Evolutionary conservation across 2,888 invertebrate genomes (phyloP).

Genomic region (Drosophila merina): DNA sequence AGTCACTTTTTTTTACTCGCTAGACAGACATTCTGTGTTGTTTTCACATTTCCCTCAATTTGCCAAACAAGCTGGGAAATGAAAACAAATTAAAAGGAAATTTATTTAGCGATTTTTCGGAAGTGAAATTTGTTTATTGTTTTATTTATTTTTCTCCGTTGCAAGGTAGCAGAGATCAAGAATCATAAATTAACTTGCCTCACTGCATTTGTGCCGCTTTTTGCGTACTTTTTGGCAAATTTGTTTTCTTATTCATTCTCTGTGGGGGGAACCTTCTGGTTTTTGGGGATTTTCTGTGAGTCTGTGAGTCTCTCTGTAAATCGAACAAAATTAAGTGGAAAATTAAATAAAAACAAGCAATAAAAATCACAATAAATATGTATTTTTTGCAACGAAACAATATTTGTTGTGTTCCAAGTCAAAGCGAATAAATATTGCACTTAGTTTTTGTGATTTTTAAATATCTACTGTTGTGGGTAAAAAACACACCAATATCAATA

Average conservation of each 20-base stretch:
- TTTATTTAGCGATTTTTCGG: slow-evolving; percentile 38
- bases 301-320: background rate
- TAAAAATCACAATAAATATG: too few relatives aligned
- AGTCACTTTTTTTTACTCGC: slow-evolving; percentile 2
- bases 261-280: slow-evolving; percentile 12
- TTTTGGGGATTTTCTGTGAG: slow-evolving; percentile 34
- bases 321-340: slow-evolving; percentile 5
- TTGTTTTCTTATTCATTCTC: slow-evolving; percentile 12
- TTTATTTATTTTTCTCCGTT: slow-evolving; percentile 13
- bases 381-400: background rate
- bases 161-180: slow-evolving; percentile 5
- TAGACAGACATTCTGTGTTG: background rate
- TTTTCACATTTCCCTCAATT: slow-evolving; percentile 43
- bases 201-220: slow-evolving; percentile 1
- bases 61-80: slow-evolving; percentile 41
- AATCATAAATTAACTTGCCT: slow-evolving; percentile 35
- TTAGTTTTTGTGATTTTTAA: too few relatives aligned
- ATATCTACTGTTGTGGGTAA: too few relatives aligned
- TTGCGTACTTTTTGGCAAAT: background rate
- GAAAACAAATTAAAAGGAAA: slow-evolving; percentile 47
- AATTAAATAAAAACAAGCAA: slow-evolving; percentile 1
- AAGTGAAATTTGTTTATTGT: slow-evolving; percentile 54
- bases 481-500: too few relatives aligned
- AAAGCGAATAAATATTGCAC: too few relatives aligned
- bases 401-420: background rate